Conservation (phyloP, 2,888 invertebrate genomes). For the Monochamus alternatus region DNA sequence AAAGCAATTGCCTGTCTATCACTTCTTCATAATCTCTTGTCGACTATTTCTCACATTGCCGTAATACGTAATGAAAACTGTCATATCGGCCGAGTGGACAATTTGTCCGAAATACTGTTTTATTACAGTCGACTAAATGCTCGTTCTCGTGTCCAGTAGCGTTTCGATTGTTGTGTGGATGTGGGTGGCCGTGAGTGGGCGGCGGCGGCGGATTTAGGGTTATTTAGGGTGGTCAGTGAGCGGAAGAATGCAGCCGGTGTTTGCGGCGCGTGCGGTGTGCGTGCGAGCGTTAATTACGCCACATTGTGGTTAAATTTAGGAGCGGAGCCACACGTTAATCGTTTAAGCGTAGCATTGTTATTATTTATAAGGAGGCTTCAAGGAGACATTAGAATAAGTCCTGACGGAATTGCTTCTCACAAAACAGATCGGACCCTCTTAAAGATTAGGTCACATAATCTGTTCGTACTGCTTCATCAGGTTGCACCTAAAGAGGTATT, state of each 20-base stretch:
- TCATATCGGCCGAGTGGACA: constrained; percentile 45
- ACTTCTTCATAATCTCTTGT: constrained; percentile 3
- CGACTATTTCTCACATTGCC: constrained; percentile 23
- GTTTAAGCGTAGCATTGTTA: constrained; percentile 33
- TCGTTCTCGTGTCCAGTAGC: constrained; percentile 44
- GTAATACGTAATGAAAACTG: constrained; percentile 35
- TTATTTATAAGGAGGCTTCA: constrained; percentile 32
- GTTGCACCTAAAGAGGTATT: too few relatives aligned
- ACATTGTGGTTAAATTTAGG: constrained; percentile 62
- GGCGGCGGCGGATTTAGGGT: constrained; percentile 56
- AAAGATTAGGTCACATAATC: too few relatives aligned
- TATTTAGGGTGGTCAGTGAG: constrained; percentile 65
- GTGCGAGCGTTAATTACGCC: constrained; percentile 67
- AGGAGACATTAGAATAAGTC: constrained; percentile 6
- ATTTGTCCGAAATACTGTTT: constrained; percentile 46
- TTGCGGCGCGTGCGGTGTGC: constrained; percentile 66
- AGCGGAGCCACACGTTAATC: constrained; percentile 48
- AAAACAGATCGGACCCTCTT: too few relatives aligned
- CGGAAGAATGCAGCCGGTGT: constrained; percentile 65
- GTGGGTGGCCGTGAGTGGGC: constrained; percentile 25
- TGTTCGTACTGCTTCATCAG: too few relatives aligned
- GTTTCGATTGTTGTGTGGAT: constrained; percentile 38
- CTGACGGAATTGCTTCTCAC: neutral
- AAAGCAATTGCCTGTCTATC: too few relatives aligned
- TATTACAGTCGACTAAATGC: constrained; percentile 48